Evolutionary conservation across 2,113 vertebrate genomes (phyloP), one percentile per base, ranked within the genome.

Genomic region (Megaleporinus macrocephalus): DNA sequence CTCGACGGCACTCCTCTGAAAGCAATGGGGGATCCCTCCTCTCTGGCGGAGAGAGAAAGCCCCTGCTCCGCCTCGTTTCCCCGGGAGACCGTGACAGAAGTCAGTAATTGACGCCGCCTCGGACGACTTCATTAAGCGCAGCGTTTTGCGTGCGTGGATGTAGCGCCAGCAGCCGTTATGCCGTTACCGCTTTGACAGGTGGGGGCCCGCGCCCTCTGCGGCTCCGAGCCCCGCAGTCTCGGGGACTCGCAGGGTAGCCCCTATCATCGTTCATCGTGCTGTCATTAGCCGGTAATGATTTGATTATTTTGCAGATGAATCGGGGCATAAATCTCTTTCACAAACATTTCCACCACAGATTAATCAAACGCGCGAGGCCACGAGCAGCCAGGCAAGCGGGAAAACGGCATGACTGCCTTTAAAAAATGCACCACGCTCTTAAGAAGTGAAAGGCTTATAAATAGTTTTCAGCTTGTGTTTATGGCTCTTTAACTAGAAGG

Each of bases 271-370:
- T 98, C 97, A 97, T 89, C 94, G 93, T 90, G 93, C 95, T 95
- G 96, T 97, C 97, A 98, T 99, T 98, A 99, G 95, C 93, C 95
- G 95, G 96, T 98, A 98, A 99, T 99, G 97, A 98, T 98, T 98
- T 96, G 97, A 97, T 98, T 98, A 97, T 99, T 98, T 97, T 97
- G 96, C 95, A 96, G 97, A 99, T 99, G 96, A 97, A 97, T 97
- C 94, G 93, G 93, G 91, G 94, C 95, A 97, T 98, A 96, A 95
- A 96, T 99, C 97, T 98, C 95, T 95, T 97, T 99, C 97, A 97
- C 95, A 97, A 97, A 96, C 96, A 95, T 94, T 97, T 98, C 96
- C 95, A 95, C 93, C 90, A 90, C 93, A 87, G 96, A 98, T 99
- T 98, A 97, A 99, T 99, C 97, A 99, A 97, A 97, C 95, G 93